Percentiles rank a stretch among this genome's conserved stretches.
phyloP scores from a whole-genome alignment of 1,140 invertebrate species.

The Ostrea edulis region DNA sequence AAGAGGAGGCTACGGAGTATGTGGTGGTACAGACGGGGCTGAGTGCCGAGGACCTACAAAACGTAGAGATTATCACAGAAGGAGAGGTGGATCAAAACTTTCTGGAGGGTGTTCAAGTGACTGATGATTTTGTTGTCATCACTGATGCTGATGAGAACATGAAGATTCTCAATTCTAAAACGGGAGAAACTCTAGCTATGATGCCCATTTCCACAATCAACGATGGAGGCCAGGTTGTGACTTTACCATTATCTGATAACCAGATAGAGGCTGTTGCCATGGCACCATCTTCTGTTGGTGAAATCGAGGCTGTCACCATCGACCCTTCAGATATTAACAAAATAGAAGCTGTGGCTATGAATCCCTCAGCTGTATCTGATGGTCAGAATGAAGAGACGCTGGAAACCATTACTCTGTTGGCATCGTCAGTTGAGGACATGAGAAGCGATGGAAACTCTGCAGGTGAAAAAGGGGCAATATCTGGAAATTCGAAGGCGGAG shows the following conservation, averaged over 20 bases:
- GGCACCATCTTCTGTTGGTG: constrained; percentile 51
- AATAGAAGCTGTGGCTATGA: constrained; percentile 56
- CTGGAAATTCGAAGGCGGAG: not conserved
- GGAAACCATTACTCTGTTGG: not conserved
- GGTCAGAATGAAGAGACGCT: not conserved
- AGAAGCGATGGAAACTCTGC: not conserved
- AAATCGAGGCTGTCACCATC: constrained; percentile 33
- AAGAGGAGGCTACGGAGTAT: constrained; percentile 65
- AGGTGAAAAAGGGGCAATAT: not conserved
- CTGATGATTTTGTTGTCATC: constrained; percentile 66
- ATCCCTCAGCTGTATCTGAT: constrained; percentile 47
- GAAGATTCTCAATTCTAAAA: constrained; percentile 65
- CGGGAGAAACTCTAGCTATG: constrained; percentile 66
- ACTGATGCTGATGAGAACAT: constrained; percentile 60
- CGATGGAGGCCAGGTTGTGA: constrained; percentile 43
- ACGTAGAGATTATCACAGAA: constrained; percentile 70
- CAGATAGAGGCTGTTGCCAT: constrained; percentile 57
- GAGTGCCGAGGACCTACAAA: constrained; percentile 60
- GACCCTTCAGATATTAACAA: constrained; percentile 37
- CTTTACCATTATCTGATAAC: constrained; percentile 45
- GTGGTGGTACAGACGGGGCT: constrained; percentile 68
- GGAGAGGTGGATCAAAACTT: constrained; percentile 58
- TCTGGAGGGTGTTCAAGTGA: constrained; percentile 59
- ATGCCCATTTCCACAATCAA: constrained; percentile 48
- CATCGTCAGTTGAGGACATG: not conserved